Evolutionary conservation across 2,113 vertebrate species (phyloP), one percentile per base, ranked within the genome.

Genomic region (Puffinus mauretanicus): DNA sequence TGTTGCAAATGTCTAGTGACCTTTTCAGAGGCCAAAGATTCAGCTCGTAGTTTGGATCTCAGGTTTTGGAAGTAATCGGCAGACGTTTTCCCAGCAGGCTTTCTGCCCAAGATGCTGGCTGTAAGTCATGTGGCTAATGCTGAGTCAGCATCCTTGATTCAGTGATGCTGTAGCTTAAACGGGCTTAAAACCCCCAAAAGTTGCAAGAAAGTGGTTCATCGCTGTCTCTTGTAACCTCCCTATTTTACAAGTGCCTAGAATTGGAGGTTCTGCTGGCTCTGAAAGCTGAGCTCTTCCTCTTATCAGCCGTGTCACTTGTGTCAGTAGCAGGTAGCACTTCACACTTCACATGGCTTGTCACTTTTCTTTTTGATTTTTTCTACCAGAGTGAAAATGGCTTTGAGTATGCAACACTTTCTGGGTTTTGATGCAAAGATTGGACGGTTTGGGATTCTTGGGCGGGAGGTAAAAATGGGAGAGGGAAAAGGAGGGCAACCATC

Each of bases 1-100:
- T 95, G 90, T 94, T 97, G 95, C 86, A 96, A 94, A 96, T 95
- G 96, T 80, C 96, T 92, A 76, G 67, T 96, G 96, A 95, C 94
- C 77, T 91, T 91, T 97, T 91, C 5, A 12, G 86, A 97, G 91
- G 96, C 90, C 80, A 88, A 72, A 93, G 87, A 93, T 94, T 91
- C 87, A 90, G 92, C 86, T 85, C 22, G 5, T 52, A 69, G 85
- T 91, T 95, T 84, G 40, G 21, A 72, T 92, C 69, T 94, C 19
- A 11, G 16, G 73, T 93, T 91, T 76, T 93, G 71, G 88, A 86
- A 82, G 72, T 38, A 27, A 19, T 89, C 22, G 9, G 82, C 85
- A 60, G 73, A 51, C 30, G 14, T 60, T 58, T 82, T 94, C 77
- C 79, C 79, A 90, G 85, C 42, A 51, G 77, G 54, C 34, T 88